Evolutionary conservation across 2,797 vertebrate species (phyloP).

Genomic region (Lutjanus argentimaculatus): DNA sequence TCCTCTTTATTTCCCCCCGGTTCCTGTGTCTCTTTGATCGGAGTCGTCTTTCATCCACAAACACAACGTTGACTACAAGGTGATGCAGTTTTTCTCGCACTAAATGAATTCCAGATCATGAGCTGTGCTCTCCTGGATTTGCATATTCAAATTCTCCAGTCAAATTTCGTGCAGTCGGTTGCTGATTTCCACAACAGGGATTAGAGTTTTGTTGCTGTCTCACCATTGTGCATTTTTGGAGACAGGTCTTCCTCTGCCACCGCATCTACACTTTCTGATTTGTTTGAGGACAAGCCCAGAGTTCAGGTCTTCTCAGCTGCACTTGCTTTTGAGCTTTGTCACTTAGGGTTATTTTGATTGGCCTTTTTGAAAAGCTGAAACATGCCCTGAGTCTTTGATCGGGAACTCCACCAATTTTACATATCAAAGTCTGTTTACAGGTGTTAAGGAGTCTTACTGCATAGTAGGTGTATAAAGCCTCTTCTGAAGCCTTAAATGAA

Average conservation of each 20-base stretch:
- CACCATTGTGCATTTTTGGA: slow-evolving; percentile 15
- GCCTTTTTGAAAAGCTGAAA: background rate
- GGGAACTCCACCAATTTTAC: no score
- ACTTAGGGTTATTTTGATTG: background rate
- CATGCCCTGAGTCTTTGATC: no score
- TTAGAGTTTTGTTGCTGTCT: slow-evolving; percentile 36
- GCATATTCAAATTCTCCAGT: slow-evolving; percentile 73
- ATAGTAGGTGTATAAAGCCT: no score
- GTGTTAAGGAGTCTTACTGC: no score
- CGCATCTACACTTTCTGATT: background rate
- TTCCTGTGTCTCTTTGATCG: slow-evolving; percentile 63
- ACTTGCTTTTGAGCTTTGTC: background rate
- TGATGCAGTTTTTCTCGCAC: slow-evolving; percentile 49
- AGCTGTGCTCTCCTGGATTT: slow-evolving; percentile 57
- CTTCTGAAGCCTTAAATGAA: no score
- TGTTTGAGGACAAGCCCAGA: background rate
- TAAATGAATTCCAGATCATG: slow-evolving; percentile 60
- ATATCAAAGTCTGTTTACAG: no score
- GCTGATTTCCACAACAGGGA: slow-evolving; percentile 48
- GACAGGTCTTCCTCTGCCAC: slow-evolving; percentile 14
- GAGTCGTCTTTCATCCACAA: slow-evolving; percentile 56
- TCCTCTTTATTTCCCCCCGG: slow-evolving; percentile 29
- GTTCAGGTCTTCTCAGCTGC: background rate
- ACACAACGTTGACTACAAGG: slow-evolving; percentile 52
- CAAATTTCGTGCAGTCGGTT: slow-evolving; percentile 52